Evolutionary conservation across 2,113 vertebrate species (phyloP).

Genomic region (human (Homo sapiens)): DNA sequence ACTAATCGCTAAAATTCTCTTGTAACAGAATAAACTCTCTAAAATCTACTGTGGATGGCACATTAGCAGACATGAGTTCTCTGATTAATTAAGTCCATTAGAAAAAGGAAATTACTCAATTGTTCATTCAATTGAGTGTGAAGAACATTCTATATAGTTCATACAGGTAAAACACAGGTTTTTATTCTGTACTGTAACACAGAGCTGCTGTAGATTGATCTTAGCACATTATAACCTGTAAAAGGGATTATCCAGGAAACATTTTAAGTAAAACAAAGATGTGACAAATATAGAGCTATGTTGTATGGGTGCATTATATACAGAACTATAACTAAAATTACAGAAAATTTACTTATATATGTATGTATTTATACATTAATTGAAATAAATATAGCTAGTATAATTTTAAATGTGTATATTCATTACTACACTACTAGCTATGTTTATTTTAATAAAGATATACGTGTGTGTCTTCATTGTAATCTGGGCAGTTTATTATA

Average conservation of each 20-base stretch:
- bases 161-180: conserved; percentile 30
- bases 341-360: not conserved
- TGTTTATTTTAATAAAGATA: not conserved
- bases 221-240: not conserved
- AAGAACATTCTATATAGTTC: conserved; percentile 63
- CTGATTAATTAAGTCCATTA: conserved; percentile 69
- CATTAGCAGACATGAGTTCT: conserved; percentile 47
- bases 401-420: not conserved
- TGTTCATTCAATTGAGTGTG: conserved; percentile 56
- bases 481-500: not conserved
- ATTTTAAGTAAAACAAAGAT: not conserved
- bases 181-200: conserved; percentile 24
- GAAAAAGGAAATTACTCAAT: conserved; percentile 63
- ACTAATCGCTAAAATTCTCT: conserved; percentile 19
- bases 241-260: not conserved
- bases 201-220: not conserved
- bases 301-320: not conserved
- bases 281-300: not conserved
- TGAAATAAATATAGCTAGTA: not conserved
- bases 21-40: conserved; percentile 39
- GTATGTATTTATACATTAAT: not conserved
- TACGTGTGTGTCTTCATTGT: not conserved
- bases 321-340: not conserved
- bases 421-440: not conserved
- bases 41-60: conserved; percentile 50